Evolutionary conservation across 2,113 vertebrate species (phyloP).

Genomic region (Pelecanus crispus): DNA sequence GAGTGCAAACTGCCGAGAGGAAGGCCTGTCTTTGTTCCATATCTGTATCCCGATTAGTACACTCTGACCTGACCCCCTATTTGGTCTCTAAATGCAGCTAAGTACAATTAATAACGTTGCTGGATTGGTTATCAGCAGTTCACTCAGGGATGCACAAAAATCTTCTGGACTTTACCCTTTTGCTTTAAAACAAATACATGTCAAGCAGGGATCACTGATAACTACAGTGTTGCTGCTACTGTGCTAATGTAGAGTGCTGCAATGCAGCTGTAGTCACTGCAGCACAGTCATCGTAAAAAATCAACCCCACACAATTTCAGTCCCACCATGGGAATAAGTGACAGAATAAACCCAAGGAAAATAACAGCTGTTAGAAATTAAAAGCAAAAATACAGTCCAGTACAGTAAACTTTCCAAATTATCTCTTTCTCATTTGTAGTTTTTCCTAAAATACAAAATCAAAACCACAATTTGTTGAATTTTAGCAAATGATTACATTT

Average conservation of each 20-base stretch:
- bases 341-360: neutral
- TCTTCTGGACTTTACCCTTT: neutral
- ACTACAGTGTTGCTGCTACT: neutral
- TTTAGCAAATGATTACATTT: neutral
- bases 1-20: neutral
- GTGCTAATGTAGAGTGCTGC: neutral
- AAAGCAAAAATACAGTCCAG: neutral
- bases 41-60: neutral
- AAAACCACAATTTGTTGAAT: neutral
- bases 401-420: neutral
- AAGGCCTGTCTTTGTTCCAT: neutral
- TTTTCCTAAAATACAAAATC: neutral
- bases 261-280: neutral
- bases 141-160: neutral
- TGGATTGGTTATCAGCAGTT: neutral
- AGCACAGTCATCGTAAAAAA: neutral
- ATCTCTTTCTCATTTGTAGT: neutral
- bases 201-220: neutral
- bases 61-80: constrained; percentile 1
- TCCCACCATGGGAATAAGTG: neutral
- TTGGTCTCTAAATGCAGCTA: neutral
- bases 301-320: neutral
- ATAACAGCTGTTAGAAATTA: neutral
- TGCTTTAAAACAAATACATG: neutral
- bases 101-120: neutral